These are phyloP conservation scores for Diabrotica virgifera DNA, from an alignment of 1,140 invertebrate genomes.

Conservation along the genomic window DNA sequence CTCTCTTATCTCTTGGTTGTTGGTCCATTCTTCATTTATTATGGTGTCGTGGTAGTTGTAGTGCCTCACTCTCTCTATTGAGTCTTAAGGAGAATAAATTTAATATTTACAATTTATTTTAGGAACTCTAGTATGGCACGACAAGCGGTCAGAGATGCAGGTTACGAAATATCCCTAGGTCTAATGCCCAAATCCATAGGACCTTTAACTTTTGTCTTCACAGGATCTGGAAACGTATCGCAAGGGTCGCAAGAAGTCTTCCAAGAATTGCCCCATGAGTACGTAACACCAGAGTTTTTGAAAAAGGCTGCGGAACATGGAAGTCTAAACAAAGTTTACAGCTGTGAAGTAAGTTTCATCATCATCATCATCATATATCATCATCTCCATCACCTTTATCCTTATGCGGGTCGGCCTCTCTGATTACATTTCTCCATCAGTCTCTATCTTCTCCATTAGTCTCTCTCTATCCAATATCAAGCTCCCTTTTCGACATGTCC, in stretches of 20 bases:
- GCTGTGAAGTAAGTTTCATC: constrained; percentile 73
- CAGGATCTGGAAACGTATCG: constrained; percentile 84
- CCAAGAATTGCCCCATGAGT: constrained; percentile 95
- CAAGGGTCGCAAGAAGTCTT: constrained; percentile 97
- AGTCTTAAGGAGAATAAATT: background rate
- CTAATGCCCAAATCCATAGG: constrained; percentile 98
- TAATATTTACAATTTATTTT: constrained; percentile 54
- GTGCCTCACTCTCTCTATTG: no score
- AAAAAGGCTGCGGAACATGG: constrained; percentile 95
- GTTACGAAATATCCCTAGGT: constrained; percentile 96
- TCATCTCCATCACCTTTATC: no score
- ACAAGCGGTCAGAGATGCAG: constrained; percentile 94
- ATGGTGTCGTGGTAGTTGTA: no score
- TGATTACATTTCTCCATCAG: no score
- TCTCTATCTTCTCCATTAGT: no score
- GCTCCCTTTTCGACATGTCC: no score
- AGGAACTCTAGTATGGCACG: constrained; percentile 95
- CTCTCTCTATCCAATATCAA: no score
- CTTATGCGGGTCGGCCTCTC: no score
- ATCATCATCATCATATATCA: no score
- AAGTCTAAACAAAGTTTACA: constrained; percentile 84
- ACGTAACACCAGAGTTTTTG: constrained; percentile 91
- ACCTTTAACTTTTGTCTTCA: constrained; percentile 96
- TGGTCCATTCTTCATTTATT: no score
- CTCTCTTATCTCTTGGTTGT: no score